These are phyloP conservation scores for Hylaea fasciaria DNA, from an alignment of 2,888 invertebrate genomes.

Conservation along the genomic window DNA sequence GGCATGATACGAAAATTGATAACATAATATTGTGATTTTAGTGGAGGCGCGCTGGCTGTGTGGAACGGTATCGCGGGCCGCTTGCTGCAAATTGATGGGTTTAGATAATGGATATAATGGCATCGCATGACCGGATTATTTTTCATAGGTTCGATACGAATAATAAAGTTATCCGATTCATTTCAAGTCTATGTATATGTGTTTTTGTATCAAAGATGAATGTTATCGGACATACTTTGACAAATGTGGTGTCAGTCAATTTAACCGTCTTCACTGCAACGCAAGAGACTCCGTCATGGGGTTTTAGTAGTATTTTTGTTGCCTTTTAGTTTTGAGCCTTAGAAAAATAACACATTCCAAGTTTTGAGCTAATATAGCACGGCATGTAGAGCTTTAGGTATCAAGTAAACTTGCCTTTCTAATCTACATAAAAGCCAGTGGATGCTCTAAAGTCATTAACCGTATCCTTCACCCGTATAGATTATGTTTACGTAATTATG, in stretches of 20 bases:
- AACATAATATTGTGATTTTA: conserved; percentile 32
- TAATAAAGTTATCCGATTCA: too few species aligned
- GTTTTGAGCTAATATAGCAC: conserved; percentile 43
- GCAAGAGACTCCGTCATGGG: too few species aligned
- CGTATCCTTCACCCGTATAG: conserved; percentile 43
- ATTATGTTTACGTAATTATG: conserved; percentile 40
- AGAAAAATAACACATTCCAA: conserved; percentile 52
- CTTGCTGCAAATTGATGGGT: conserved; percentile 59
- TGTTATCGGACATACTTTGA: too few species aligned
- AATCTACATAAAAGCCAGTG: conserved; percentile 22
- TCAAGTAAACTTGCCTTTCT: conserved; percentile 17
- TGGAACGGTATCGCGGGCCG: conserved; percentile 58
- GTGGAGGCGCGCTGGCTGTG: conserved; percentile 38
- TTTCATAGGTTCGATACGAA: conserved; percentile 45
- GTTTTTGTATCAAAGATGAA: too few species aligned
- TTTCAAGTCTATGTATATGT: too few species aligned
- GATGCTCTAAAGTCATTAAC: conserved; percentile 23
- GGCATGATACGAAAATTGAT: conserved; percentile 32
- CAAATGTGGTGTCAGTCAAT: too few species aligned
- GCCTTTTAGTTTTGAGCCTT: conserved; percentile 45
- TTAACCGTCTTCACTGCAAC: too few species aligned
- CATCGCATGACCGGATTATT: conserved; percentile 60
- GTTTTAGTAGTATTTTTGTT: conserved; percentile 42
- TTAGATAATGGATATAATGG: conserved; percentile 47
- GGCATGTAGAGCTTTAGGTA: conserved; percentile 29